Conservation (phyloP, 2,888 invertebrate genomes). For the Noctua comes region DNA sequence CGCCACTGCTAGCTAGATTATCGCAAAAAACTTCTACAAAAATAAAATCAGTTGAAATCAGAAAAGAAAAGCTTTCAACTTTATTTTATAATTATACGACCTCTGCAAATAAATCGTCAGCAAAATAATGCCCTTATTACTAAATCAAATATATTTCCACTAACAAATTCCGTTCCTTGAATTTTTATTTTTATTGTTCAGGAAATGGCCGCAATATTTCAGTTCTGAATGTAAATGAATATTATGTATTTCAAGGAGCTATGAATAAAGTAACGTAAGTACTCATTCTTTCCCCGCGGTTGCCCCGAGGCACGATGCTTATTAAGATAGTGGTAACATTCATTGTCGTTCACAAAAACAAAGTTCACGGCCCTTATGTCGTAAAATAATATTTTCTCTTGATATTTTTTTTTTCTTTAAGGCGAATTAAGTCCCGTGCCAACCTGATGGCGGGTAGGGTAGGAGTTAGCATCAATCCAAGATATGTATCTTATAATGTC, state of each 20-base stretch:
- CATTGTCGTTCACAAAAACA: slow-evolving; percentile 32
- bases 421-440: slow-evolving; percentile 12
- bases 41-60: neutral
- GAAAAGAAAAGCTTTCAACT: slow-evolving; percentile 2
- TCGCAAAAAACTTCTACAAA: neutral
- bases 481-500: slow-evolving; percentile 27
- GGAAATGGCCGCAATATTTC: slow-evolving; percentile 45
- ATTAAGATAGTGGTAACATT: slow-evolving; percentile 38
- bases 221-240: slow-evolving; percentile 37
- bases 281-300: slow-evolving; percentile 5
- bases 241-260: slow-evolving; percentile 29
- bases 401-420: slow-evolving; percentile 34
- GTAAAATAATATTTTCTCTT: slow-evolving; percentile 49
- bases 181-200: slow-evolving; percentile 26
- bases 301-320: slow-evolving; percentile 25
- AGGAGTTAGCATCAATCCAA: slow-evolving; percentile 3
- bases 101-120: neutral
- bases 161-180: slow-evolving; percentile 33
- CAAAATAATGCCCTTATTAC: slow-evolving; percentile 10
- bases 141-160: slow-evolving; percentile 36
- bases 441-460: slow-evolving; percentile 16
- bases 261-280: slow-evolving; percentile 31
- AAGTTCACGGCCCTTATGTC: slow-evolving; percentile 20
- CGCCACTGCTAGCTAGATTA: neutral
- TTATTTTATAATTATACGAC: neutral